Evolutionary conservation across 2,797 vertebrate genomes (phyloP).

Genomic region (Eospalax fontanierii): DNA sequence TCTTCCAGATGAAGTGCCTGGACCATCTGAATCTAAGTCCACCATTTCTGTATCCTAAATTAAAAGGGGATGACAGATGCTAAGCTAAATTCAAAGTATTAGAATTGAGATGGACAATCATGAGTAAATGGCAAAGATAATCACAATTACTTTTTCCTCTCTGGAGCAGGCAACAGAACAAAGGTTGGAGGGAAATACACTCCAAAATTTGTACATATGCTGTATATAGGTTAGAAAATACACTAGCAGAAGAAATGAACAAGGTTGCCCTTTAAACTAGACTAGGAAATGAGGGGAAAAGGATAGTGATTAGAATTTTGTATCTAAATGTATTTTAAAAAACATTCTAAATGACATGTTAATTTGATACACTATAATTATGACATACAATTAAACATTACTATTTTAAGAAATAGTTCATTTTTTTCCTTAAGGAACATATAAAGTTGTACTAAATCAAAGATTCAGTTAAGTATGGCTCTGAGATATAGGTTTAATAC

Average conservation of each 20-base stretch:
- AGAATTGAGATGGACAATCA: slow-evolving; percentile 20
- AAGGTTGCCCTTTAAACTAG: slow-evolving; percentile 36
- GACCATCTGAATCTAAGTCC: slow-evolving; percentile 97
- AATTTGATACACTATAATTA: slow-evolving; percentile 39
- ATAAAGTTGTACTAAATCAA: slow-evolving; percentile 26
- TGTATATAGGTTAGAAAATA: slow-evolving; percentile 50
- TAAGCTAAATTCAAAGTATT: slow-evolving; percentile 42
- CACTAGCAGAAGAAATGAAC: not conserved
- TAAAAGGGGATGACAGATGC: not conserved
- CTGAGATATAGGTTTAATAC: slow-evolving; percentile 1
- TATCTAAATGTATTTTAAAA: not conserved
- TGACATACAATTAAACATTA: slow-evolving; percentile 40
- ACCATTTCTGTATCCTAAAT: slow-evolving; percentile 92
- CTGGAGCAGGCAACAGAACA: slow-evolving; percentile 40
- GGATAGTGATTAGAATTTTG: not conserved
- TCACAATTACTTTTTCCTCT: slow-evolving; percentile 51
- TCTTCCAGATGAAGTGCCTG: slow-evolving; percentile 96
- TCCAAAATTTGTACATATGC: slow-evolving; percentile 7
- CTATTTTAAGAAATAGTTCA: slow-evolving; percentile 52
- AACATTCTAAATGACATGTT: slow-evolving; percentile 24
- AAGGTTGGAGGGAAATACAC: slow-evolving; percentile 28
- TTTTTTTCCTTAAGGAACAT: slow-evolving; percentile 26
- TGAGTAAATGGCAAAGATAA: slow-evolving; percentile 55
- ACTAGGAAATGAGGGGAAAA: slow-evolving; percentile 27
- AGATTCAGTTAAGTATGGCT: slow-evolving; percentile 35